Conservation (phyloP, 1,140 invertebrate genomes). For the Drosophila nebulosa region DNA sequence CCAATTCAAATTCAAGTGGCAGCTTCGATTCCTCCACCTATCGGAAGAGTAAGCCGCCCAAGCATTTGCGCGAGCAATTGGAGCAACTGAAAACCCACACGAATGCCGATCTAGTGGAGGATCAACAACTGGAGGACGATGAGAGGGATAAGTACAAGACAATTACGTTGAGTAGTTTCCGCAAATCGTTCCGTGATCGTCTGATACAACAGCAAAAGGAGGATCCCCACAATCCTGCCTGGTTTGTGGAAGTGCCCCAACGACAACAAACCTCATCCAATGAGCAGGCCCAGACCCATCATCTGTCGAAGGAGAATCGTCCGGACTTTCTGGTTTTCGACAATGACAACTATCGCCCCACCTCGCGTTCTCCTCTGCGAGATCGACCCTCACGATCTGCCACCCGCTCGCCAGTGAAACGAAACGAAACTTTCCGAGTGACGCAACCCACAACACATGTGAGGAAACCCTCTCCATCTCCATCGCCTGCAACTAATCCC, state of each 20-base stretch:
- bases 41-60: constrained; percentile 66
- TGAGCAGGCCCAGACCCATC: constrained; percentile 8
- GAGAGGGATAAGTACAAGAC: constrained; percentile 76
- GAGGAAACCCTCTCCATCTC: constrained; percentile 45
- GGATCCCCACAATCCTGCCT: constrained; percentile 72
- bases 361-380: constrained; percentile 68
- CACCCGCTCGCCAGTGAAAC: constrained; percentile 75
- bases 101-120: constrained; percentile 59
- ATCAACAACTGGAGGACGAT: constrained; percentile 48
- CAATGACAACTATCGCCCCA: constrained; percentile 75
- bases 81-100: constrained; percentile 70
- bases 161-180: constrained; percentile 75
- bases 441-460: constrained; percentile 37
- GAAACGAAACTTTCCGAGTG: constrained; percentile 74
- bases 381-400: constrained; percentile 59
- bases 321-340: constrained; percentile 74
- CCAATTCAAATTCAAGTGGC: constrained; percentile 49
- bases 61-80: constrained; percentile 63
- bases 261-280: not conserved
- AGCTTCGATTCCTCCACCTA: constrained; percentile 74
- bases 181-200: constrained; percentile 77
- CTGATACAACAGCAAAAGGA: constrained; percentile 71
- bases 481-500: constrained; percentile 25
- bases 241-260: constrained; percentile 76
- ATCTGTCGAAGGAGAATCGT: constrained; percentile 61